A percentile compares a stretch with the other conserved stretches of the same genome.
phyloP scores from a whole-genome alignment of 2,888 invertebrate species.

The Rhopalosiphum nymphaeae region DNA sequence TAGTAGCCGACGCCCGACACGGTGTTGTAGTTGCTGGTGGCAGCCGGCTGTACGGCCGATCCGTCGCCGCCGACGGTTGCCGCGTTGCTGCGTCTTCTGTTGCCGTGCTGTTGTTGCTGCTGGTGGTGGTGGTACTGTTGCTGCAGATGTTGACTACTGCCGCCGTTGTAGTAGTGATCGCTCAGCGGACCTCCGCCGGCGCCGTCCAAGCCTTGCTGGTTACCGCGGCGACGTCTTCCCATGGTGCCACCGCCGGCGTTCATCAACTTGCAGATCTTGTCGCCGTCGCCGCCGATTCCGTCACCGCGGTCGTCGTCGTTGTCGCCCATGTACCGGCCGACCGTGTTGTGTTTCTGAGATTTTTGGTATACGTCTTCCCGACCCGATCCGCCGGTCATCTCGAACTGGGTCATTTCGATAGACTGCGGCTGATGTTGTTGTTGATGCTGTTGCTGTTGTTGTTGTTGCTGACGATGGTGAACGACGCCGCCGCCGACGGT shows the following conservation, averaged over 20 bases:
- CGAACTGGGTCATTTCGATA: conserved; percentile 58
- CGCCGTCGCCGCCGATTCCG: not conserved
- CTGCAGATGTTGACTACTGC: not conserved
- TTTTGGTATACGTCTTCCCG: conserved; percentile 13
- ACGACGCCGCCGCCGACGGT: not conserved
- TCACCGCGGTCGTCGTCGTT: not conserved
- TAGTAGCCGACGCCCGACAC: conserved; percentile 33
- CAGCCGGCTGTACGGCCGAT: not conserved
- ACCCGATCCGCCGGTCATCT: not conserved
- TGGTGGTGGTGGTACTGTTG: not conserved
- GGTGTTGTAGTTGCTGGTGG: conserved; percentile 33
- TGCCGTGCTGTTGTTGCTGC: not conserved
- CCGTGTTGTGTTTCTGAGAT: not conserved
- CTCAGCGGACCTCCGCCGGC: no score
- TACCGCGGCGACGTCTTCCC: conserved; percentile 23
- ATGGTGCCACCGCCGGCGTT: not conserved
- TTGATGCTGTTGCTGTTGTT: not conserved
- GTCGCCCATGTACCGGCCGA: not conserved
- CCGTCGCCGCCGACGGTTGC: not conserved
- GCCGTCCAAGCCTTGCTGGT: not conserved
- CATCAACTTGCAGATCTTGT: not conserved
- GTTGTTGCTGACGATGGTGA: not conserved
- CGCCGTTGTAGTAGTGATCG: not conserved
- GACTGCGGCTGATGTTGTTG: conserved; percentile 28
- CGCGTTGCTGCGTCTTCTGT: conserved; percentile 38